A percentile compares a stretch with the other conserved stretches of the same genome.
These are phyloP conservation scores for Rhynchomys soricoides DNA, from an alignment of 2,113 vertebrate species.

Conservation along the genomic window DNA sequence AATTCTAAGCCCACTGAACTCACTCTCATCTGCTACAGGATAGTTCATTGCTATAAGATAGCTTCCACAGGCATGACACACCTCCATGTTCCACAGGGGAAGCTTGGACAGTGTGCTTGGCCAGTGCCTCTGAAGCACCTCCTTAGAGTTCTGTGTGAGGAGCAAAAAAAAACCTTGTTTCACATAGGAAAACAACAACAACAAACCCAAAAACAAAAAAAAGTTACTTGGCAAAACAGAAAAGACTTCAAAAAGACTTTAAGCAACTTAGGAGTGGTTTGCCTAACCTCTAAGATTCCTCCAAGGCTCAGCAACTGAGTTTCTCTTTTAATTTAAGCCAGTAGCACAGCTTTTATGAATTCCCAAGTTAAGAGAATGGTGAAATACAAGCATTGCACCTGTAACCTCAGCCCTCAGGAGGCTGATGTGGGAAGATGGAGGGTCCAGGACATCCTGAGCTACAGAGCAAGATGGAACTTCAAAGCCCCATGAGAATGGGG, in stretches of 20 bases:
- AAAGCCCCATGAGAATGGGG: neutral
- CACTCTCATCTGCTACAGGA: neutral
- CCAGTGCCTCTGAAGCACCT: neutral
- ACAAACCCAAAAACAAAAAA: neutral
- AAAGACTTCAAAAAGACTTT: neutral
- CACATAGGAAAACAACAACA: neutral
- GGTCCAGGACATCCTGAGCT: too few relatives aligned
- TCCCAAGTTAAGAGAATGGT: neutral
- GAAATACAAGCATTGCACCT: neutral
- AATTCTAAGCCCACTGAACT: neutral
- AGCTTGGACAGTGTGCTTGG: neutral
- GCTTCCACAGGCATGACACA: neutral
- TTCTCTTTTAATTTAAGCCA: neutral
- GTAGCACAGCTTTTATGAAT: neutral
- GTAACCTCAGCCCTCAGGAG: too few relatives aligned
- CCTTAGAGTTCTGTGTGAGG: neutral
- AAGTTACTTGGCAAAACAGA: neutral
- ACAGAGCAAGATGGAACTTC: neutral
- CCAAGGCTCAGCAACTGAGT: neutral
- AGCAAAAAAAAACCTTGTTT: neutral
- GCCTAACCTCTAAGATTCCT: neutral
- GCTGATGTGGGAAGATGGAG: neutral
- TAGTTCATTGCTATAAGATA: neutral
- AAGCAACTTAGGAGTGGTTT: neutral
- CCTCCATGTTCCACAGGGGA: neutral